Conservation (phyloP, 35 echinoderm and acorn worm species). For the Nesometra sesokonis region DNA sequence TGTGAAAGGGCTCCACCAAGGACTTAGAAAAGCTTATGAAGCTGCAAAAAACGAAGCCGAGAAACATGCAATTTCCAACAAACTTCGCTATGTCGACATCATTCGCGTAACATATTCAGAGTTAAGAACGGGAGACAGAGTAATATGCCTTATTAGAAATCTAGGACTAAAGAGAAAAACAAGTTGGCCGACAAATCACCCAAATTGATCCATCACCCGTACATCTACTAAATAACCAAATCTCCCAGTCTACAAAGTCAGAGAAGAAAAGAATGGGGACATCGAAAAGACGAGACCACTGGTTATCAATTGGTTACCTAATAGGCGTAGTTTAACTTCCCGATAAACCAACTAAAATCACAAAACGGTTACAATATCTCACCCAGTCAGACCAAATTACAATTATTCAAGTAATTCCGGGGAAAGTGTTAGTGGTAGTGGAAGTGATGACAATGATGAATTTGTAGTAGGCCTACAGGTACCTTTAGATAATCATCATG, state of each 20-base stretch:
- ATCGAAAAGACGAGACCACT: constrained; percentile 4
- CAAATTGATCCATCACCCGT: neutral
- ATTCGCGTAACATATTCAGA: neutral
- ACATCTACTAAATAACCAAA: constrained; percentile 9
- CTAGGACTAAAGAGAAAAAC: constrained; percentile 8
- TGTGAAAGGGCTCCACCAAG: constrained; percentile 1
- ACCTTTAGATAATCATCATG: neutral
- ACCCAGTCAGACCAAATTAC: neutral
- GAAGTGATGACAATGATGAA: too few species aligned
- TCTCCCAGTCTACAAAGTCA: constrained; percentile 4
- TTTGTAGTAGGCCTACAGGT: neutral
- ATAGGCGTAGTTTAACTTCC: neutral
- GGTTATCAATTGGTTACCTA: constrained; percentile 2
- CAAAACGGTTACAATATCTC: neutral
- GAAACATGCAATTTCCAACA: constrained; percentile 14
- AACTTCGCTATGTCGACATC: constrained; percentile 8
- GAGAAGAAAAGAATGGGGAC: neutral
- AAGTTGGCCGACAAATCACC: neutral
- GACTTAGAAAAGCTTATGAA: constrained; percentile 24
- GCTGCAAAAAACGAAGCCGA: neutral
- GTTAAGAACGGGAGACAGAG: neutral
- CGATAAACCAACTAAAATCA: neutral
- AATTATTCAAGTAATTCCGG: neutral
- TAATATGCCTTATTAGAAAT: neutral
- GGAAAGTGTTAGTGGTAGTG: neutral